Conservation (phyloP, 2,113 vertebrate species). For the Nanorana parkeri region DNA sequence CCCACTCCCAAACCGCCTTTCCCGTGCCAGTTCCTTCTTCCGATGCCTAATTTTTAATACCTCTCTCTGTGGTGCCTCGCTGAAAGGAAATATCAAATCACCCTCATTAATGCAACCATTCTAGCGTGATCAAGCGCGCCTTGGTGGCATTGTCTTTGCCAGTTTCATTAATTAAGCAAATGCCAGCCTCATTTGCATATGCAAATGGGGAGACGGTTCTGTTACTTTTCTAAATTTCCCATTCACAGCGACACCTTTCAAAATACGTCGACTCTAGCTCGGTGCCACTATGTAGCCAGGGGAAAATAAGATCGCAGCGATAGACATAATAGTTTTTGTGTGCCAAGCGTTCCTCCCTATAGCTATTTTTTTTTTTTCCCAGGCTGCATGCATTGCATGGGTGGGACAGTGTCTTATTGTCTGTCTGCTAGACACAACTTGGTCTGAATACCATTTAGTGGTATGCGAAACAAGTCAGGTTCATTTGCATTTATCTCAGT, state of each 20-base stretch:
- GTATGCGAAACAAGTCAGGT: slow-evolving; percentile 86
- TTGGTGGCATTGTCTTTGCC: slow-evolving; percentile 41
- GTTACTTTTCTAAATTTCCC: slow-evolving; percentile 3
- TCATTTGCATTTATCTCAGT: slow-evolving; percentile 97
- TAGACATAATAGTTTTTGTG: slow-evolving; percentile 54
- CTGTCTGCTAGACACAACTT: slow-evolving; percentile 78
- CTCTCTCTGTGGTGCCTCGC: slow-evolving; percentile 24
- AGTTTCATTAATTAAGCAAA: slow-evolving; percentile 57
- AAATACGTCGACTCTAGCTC: not conserved
- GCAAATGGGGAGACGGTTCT: slow-evolving; percentile 32
- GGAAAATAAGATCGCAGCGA: slow-evolving; percentile 52
- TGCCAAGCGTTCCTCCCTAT: slow-evolving; percentile 72
- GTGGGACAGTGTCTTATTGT: slow-evolving; percentile 84
- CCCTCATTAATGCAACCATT: slow-evolving; percentile 48
- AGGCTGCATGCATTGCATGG: slow-evolving; percentile 74
- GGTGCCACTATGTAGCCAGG: not conserved
- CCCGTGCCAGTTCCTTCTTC: slow-evolving; percentile 33
- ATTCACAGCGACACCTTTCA: not conserved
- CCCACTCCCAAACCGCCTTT: not conserved
- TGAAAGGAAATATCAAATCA: slow-evolving; percentile 53
- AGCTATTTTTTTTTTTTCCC: slow-evolving; percentile 69
- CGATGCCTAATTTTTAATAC: slow-evolving; percentile 44
- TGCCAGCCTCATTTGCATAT: slow-evolving; percentile 53
- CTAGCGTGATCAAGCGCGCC: slow-evolving; percentile 47
- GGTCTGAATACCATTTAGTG: slow-evolving; percentile 89